A percentile compares a stretch with the other conserved stretches of the same genome.
Evolutionary conservation across 2,113 vertebrate genomes (phyloP).

Genomic region (Motacilla tschutschensis): DNA sequence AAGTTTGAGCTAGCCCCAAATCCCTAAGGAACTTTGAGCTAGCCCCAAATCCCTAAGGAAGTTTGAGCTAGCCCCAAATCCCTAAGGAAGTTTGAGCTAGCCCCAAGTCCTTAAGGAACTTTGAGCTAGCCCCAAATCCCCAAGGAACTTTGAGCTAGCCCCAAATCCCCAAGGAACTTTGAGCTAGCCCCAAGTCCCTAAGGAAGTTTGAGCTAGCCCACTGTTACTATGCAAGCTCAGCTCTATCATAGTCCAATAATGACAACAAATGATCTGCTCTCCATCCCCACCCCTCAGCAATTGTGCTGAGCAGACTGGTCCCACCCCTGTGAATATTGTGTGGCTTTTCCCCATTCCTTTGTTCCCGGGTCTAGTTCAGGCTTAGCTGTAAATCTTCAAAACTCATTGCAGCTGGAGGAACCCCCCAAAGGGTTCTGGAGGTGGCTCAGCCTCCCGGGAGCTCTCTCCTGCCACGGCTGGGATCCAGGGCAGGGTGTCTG

Average conservation of each 20-base stretch:
- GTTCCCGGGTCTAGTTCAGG: neutral
- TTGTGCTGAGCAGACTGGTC: neutral
- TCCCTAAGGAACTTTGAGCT: neutral
- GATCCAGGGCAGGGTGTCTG: neutral
- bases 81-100: neutral
- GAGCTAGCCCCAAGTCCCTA: neutral
- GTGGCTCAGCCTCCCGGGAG: neutral
- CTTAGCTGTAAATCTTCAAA: neutral
- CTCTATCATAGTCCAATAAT: neutral
- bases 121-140: neutral
- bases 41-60: neutral
- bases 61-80: neutral
- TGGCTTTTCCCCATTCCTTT: neutral
- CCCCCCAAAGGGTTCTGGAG: accelerated
- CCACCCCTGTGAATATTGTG: neutral
- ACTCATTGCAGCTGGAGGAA: neutral
- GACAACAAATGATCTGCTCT: neutral
- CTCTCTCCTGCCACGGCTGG: neutral
- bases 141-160: neutral
- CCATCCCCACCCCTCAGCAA: neutral
- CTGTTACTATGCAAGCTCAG: neutral
- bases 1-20: neutral
- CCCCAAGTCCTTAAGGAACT: neutral
- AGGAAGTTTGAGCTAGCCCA: neutral
- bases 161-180: neutral